Evolutionary conservation across 37 sponge, comb jelly and placozoan genomes (phyloP).

Genomic region (Halichondria panicea): DNA sequence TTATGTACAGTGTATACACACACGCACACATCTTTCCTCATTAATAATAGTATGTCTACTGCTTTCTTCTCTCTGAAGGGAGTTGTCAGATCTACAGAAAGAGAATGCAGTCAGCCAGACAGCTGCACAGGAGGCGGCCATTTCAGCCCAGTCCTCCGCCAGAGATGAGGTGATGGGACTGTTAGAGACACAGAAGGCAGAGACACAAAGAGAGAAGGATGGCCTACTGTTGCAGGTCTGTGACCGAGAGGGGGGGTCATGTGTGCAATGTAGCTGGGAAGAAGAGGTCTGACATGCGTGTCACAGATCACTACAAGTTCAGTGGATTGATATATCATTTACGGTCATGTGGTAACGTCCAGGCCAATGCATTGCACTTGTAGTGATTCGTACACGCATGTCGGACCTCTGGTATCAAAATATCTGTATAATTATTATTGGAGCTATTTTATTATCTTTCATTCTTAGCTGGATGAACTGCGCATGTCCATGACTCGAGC

Average conservation of each 20-base stretch:
- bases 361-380: no score
- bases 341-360: no score
- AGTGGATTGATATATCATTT: neutral
- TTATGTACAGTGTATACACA: no score
- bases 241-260: neutral
- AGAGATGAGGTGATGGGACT: conserved; percentile 62
- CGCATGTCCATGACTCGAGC: conserved; percentile 57
- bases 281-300: neutral
- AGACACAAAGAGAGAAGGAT: conserved; percentile 64
- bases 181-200: conserved; percentile 57
- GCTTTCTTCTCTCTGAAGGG: conserved; percentile 40
- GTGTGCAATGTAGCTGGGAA: neutral
- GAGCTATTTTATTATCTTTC: neutral
- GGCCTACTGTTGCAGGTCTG: conserved; percentile 72
- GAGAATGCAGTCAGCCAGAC: conserved; percentile 72
- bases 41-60: neutral
- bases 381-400: no score
- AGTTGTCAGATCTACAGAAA: conserved; percentile 79
- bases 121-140: conserved; percentile 75
- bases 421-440: neutral
- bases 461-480: conserved; percentile 72
- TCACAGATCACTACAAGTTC: neutral
- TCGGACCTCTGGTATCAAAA: conserved; percentile 2
- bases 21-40: neutral
- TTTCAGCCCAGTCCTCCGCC: conserved; percentile 67